These are phyloP conservation scores for Tenthredo notha DNA, from an alignment of 2,888 invertebrate species.

Conservation along the genomic window DNA sequence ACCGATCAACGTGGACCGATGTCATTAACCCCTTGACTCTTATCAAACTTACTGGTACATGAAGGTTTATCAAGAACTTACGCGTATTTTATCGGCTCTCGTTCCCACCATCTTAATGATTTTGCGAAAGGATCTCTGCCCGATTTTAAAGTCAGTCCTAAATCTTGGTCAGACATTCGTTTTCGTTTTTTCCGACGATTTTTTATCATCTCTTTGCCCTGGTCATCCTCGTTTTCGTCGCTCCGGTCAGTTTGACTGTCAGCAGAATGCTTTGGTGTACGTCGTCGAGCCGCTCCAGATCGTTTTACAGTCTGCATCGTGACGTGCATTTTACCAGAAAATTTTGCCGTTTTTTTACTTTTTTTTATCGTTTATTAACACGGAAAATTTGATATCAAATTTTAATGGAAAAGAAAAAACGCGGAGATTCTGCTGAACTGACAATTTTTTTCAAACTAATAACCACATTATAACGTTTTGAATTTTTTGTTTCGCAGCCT, in stretches of 20 bases:
- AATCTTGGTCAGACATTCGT: background rate
- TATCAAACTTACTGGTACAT: no score
- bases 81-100: constrained; percentile 64
- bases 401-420: background rate
- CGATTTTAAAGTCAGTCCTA: constrained; percentile 56
- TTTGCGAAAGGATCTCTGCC: constrained; percentile 61
- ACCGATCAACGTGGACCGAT: background rate
- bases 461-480: background rate
- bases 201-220: background rate
- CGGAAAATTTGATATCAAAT: background rate
- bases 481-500: background rate
- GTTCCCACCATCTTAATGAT: constrained; percentile 63
- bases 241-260: constrained; percentile 14
- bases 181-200: background rate
- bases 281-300: background rate
- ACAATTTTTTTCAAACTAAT: background rate
- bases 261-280: background rate
- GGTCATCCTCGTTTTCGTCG: background rate
- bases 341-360: background rate
- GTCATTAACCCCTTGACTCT: no score
- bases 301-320: background rate
- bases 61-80: constrained; percentile 55
- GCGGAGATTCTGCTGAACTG: background rate
- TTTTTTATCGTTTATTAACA: background rate
- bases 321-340: constrained; percentile 14